Percentiles rank a stretch among this genome's conserved stretches.
Conservation (phyloP, 2,888 invertebrate species). For the Mycogona germanica region DNA sequence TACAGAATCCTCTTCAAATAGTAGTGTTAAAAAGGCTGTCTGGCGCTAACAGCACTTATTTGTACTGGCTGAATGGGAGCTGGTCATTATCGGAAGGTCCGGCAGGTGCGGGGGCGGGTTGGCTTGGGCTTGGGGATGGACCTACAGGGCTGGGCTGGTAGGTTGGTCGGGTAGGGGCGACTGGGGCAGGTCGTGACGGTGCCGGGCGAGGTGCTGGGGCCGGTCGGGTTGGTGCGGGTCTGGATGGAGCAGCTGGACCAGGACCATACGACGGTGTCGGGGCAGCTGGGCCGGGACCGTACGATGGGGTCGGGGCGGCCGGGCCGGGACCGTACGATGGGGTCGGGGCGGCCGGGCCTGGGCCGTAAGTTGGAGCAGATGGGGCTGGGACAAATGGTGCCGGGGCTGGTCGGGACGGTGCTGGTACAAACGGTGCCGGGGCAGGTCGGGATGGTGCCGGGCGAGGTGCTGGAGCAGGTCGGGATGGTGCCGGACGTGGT, state of each 20-base stretch:
- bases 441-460: slow-evolving; percentile 13
- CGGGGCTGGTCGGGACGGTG: slow-evolving; percentile 2
- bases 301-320: slow-evolving; percentile 8
- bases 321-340: slow-evolving; percentile 10
- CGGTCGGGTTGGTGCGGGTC: slow-evolving; percentile 1
- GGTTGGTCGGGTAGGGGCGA: background rate
- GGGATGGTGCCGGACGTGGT: too few relatives aligned
- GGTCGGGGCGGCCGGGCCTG: slow-evolving; percentile 7
- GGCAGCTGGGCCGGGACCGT: background rate
- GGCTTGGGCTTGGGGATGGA: slow-evolving; percentile 14
- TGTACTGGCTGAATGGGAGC: slow-evolving; percentile 17
- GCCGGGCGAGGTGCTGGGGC: slow-evolving; percentile 12
- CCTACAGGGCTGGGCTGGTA: background rate
- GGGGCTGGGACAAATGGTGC: slow-evolving; percentile 14
- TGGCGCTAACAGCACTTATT: too few relatives aligned
- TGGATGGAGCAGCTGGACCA: background rate
- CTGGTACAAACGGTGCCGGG: slow-evolving; percentile 13
- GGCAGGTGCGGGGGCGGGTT: slow-evolving; percentile 3
- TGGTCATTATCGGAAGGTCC: slow-evolving; percentile 4
- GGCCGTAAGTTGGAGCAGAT: slow-evolving; percentile 11
- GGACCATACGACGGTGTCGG: slow-evolving; percentile 16
- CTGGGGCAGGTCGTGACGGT: slow-evolving; percentile 9
- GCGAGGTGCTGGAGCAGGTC: slow-evolving; percentile 12
- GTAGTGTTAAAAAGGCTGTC: too few relatives aligned
- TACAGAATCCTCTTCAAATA: too few relatives aligned